phyloP scores from a whole-genome alignment of 1,140 invertebrate species.

The Drosophila lini region DNA sequence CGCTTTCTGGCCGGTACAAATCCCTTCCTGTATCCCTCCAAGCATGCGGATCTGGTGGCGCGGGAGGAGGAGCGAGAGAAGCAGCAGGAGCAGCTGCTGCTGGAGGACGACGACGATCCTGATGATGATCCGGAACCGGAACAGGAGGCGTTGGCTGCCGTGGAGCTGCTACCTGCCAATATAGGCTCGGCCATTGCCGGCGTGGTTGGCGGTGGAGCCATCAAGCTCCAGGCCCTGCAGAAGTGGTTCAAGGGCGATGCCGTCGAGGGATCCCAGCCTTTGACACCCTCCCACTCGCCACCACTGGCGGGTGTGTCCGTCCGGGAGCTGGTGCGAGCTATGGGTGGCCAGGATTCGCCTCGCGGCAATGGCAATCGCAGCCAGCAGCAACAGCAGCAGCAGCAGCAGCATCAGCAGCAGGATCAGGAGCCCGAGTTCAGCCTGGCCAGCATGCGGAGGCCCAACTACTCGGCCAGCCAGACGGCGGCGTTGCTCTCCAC shows the following conservation, averaged over 20 bases:
- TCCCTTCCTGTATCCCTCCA: constrained; percentile 87
- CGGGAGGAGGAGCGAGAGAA: constrained; percentile 18
- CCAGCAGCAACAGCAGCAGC: constrained; percentile 51
- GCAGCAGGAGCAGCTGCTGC: constrained; percentile 1
- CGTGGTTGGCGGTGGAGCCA: constrained; percentile 85
- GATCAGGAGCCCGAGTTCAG: constrained; percentile 59
- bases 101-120: not conserved
- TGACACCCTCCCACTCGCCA: constrained; percentile 18
- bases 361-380: constrained; percentile 86
- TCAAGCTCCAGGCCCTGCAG: constrained; percentile 88
- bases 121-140: constrained; percentile 7
- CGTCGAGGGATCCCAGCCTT: constrained; percentile 71
- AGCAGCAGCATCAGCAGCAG: constrained; percentile 66
- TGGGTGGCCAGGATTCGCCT: constrained; percentile 87
- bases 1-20: constrained; percentile 83
- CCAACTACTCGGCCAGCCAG: constrained; percentile 75
- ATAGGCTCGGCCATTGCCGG: constrained; percentile 78
- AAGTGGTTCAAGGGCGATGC: constrained; percentile 90
- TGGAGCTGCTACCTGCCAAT: constrained; percentile 64
- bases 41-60: constrained; percentile 46
- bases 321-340: constrained; percentile 91
- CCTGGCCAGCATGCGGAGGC: constrained; percentile 62
- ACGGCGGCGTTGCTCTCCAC: constrained; percentile 76
- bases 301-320: constrained; percentile 89
- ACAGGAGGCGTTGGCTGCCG: constrained; percentile 30